phyloP scores from a whole-genome alignment of 2,113 vertebrate species.

The Dromiciops gliroides region DNA sequence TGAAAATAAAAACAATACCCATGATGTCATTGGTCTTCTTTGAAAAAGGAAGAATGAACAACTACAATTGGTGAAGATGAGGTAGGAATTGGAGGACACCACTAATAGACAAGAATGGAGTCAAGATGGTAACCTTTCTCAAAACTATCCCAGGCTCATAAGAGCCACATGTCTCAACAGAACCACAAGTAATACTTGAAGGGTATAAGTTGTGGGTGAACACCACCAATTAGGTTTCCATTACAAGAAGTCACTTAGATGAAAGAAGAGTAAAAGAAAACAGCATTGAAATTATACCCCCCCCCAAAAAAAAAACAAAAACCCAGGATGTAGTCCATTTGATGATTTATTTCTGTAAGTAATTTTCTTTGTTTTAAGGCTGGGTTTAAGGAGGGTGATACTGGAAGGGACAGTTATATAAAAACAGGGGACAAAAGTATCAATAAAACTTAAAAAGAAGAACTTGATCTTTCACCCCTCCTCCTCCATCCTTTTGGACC shows the following conservation, averaged over 20 bases:
- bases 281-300: neutral
- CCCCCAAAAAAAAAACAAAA: neutral
- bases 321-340: neutral
- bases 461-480: neutral
- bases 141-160: neutral
- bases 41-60: too few species aligned
- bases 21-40: too few species aligned
- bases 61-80: neutral
- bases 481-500: neutral
- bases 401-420: neutral
- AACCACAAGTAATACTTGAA: neutral
- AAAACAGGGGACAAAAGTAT: neutral
- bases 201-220: constrained; percentile 51
- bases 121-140: neutral
- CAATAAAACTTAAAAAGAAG: neutral
- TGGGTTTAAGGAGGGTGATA: neutral
- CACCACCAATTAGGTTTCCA: constrained; percentile 69
- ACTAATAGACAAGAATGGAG: neutral
- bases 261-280: constrained; percentile 26
- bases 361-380: neutral
- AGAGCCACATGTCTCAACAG: constrained; percentile 43
- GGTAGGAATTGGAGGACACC: constrained; percentile 39
- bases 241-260: constrained; percentile 6
- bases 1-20: too few species aligned
- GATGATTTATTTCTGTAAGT: neutral